Base-by-base conservation (phyloP, 2,888 invertebrate species). In the Hemistola chrysoprasaria region DNA sequence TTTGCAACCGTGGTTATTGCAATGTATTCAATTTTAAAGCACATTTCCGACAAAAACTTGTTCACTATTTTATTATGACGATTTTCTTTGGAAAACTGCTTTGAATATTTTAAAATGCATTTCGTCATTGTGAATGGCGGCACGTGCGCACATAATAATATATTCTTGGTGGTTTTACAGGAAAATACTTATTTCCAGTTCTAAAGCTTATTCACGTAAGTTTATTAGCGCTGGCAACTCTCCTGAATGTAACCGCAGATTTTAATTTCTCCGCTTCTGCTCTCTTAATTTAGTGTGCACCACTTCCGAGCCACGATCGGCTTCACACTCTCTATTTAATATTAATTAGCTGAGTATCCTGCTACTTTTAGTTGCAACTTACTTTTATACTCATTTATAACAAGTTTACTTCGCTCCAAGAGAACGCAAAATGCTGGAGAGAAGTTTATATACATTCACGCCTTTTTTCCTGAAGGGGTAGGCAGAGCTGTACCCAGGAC, bases 201-300 rank as follows among this genome's bases (percentile, higher is more conserved):
- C 46, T 42, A 31, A 56, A 62, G 59, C 60, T 57, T 62, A 66
- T 66, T 67, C 70, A 63, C 58, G 60, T 66, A 67, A 71, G 68
- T 76, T 71, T 77, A 77, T 78, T 78, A 76, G 61, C 55, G 64
- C 55, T 52, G 49, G 54, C 54, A 58, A 61, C 62, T 52, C 56
- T 62, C 62, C 54, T 62, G 65, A 64, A 73, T 69, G 69, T 68
- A 64, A 65, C 77, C 77, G 62, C 77, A 68, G 65, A 71, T 77
- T 80, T 79, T 78, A 77, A 79, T 78, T 78, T 75, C 54, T 59
- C 63, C 63, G 61, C 68, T 71, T 69, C 62, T 73, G 63, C 63
- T 63, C 63, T 62, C 56, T 71, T 71, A 72, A 78, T 77, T 72
- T 70, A 70, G 65, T 71, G 65, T 58, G 56, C 59, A 44, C 61